Base-by-base conservation (phyloP, 2,888 invertebrate species). In the Dorcus hopei region DNA sequence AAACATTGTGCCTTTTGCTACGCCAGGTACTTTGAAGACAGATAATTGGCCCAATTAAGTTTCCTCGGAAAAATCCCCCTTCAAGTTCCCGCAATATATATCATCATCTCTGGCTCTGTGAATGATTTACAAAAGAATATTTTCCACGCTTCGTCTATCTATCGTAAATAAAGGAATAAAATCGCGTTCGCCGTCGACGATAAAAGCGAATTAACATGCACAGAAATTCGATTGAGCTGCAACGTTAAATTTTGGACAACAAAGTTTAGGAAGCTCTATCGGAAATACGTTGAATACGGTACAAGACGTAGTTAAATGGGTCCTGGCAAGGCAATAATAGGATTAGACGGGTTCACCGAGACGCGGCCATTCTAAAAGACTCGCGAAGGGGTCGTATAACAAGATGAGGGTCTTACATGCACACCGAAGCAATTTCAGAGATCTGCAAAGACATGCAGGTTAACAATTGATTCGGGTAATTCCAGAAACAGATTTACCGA, bases 281-380 rank as follows among this genome's bases (percentile, higher is more conserved):
- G 45, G 14, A 45, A 45, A 45, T 33, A 39, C 40, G 40, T 38
- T 54, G 16, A 39, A 42, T 50, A 16, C 38, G 38, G 52, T 51
- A 52, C 39, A 50, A 39, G 54, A 45, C 50, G 47, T 58, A 58
- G 61, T 64, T 62, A 66, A 66, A 66, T 64, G 63, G 61, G 62
- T 62, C 61, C 61, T 52, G 39, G 63, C 23, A 45, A 45, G 45
- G 59, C 63, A 68, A 65, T 68, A 68, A 68, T 68, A 63, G 65
- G 67, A 68, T 68, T 68, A 68, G 65, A 64, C 51, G 63, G 61
- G 64, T 52, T 56, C 45, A 45, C 45, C 45, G 45, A 45, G 45
- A 45, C 45, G 45, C 45, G 45, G 45, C 39, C 19, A 50, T 40
- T 49, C 49, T 38, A 39, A 39, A 40, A 40, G 14, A 40, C 39